phyloP scores from a whole-genome alignment of 2,888 invertebrate genomes.

The Dysmachus trigonus region DNA sequence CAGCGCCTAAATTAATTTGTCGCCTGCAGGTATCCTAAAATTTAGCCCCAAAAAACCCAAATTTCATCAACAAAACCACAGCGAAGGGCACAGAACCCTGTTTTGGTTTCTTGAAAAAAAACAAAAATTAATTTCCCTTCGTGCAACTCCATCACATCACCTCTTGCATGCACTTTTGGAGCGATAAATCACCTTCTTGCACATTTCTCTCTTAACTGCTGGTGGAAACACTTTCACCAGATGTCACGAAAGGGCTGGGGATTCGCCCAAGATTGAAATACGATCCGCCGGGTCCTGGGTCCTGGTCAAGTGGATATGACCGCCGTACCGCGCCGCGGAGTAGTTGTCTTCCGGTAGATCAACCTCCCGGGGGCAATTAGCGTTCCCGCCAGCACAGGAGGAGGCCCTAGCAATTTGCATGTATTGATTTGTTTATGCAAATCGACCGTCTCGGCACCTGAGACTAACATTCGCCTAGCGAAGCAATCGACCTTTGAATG shows the following conservation, averaged over 20 bases:
- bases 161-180: neutral
- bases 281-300: neutral
- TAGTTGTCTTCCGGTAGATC: neutral
- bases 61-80: neutral
- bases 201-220: neutral
- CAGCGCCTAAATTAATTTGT: neutral
- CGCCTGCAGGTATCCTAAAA: neutral
- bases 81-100: neutral
- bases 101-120: neutral
- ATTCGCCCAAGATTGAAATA: neutral
- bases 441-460: neutral
- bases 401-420: neutral
- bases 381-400: neutral
- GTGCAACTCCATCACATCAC: neutral
- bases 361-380: neutral
- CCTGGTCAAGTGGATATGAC: neutral
- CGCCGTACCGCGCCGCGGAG: neutral
- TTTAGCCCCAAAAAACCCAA: neutral
- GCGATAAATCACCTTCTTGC: slow-evolving; percentile 10
- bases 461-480: neutral
- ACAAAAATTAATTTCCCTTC: slow-evolving; percentile 3
- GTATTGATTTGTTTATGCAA: neutral
- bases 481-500: neutral
- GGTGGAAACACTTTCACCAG: neutral
- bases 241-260: neutral